These are phyloP conservation scores for Cyphomyrus discorhynchus DNA, from an alignment of 2,113 vertebrate species.

Conservation along the genomic window DNA sequence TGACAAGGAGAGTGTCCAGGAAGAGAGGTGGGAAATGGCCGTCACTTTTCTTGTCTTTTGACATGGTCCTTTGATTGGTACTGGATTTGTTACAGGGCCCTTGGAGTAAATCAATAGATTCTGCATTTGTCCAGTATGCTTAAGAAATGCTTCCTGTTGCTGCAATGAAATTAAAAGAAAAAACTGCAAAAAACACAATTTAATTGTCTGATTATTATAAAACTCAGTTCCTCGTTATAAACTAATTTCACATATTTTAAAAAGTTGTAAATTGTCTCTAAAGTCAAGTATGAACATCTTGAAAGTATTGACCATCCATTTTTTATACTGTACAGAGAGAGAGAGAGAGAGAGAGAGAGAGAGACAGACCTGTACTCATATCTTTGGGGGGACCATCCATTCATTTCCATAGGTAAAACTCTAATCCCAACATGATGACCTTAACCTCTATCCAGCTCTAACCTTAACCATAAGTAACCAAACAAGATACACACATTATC, in stretches of 20 bases:
- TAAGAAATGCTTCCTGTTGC: not conserved
- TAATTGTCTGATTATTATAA: not conserved
- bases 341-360: too few species aligned
- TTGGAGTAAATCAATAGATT: not conserved
- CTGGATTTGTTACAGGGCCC: not conserved
- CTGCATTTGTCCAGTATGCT: not conserved
- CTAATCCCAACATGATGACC: too few species aligned
- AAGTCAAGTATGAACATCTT: not conserved
- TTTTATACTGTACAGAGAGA: not conserved
- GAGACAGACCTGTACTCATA: too few species aligned
- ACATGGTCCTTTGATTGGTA: not conserved
- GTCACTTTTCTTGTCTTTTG: not conserved
- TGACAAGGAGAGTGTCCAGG: not conserved
- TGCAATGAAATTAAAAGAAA: not conserved
- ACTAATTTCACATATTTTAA: not conserved
- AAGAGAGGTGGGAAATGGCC: not conserved
- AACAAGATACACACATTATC: too few species aligned
- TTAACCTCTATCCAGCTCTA: too few species aligned
- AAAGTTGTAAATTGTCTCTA: not conserved
- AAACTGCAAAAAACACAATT: not conserved
- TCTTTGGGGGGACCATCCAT: too few species aligned
- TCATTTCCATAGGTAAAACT: too few species aligned
- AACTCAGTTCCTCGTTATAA: not conserved
- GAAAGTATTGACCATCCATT: not conserved
- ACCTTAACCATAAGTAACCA: too few species aligned